Evolutionary conservation across 2,888 invertebrate genomes (phyloP).

Genomic region (Oscheius sp.): DNA sequence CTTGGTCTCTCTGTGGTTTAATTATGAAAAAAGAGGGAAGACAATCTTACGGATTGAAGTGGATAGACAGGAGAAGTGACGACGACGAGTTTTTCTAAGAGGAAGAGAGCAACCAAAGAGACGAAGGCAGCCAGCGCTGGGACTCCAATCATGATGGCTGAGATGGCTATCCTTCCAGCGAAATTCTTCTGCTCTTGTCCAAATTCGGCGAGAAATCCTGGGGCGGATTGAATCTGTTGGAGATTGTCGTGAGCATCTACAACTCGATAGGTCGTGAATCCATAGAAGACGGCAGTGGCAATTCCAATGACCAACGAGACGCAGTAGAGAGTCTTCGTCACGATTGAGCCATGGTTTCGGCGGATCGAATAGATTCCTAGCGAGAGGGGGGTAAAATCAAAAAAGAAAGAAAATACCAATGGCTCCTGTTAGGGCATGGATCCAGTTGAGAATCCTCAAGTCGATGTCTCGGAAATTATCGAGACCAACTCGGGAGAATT

Average conservation of each 20-base stretch:
- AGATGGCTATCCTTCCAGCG: constrained; percentile 64
- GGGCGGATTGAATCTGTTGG: constrained; percentile 34
- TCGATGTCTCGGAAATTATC: constrained; percentile 69
- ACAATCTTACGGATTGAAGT: constrained; percentile 47
- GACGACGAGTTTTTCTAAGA: constrained; percentile 62
- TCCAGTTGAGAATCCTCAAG: constrained; percentile 64
- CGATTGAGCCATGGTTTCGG: constrained; percentile 68
- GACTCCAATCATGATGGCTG: constrained; percentile 62
- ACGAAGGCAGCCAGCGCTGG: constrained; percentile 59
- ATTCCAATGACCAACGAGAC: constrained; percentile 64
- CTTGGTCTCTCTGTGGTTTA: constrained; percentile 59
- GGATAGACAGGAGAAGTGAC: constrained; percentile 58
- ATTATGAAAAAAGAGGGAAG: background rate
- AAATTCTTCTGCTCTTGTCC: constrained; percentile 57
- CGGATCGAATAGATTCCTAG: constrained; percentile 64
- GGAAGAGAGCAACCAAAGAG: constrained; percentile 55
- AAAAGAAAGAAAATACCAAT: constrained; percentile 46
- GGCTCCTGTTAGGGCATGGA: constrained; percentile 62
- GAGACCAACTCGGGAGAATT: constrained; percentile 65
- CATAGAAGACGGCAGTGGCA: constrained; percentile 67
- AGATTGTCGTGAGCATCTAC: constrained; percentile 47
- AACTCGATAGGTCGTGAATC: constrained; percentile 65
- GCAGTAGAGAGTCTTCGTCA: constrained; percentile 66
- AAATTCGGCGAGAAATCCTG: constrained; percentile 55
- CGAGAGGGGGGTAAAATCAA: background rate